Conservation (phyloP, 2,113 vertebrate species). For the Sinocyclocheilus anophthalmus region DNA sequence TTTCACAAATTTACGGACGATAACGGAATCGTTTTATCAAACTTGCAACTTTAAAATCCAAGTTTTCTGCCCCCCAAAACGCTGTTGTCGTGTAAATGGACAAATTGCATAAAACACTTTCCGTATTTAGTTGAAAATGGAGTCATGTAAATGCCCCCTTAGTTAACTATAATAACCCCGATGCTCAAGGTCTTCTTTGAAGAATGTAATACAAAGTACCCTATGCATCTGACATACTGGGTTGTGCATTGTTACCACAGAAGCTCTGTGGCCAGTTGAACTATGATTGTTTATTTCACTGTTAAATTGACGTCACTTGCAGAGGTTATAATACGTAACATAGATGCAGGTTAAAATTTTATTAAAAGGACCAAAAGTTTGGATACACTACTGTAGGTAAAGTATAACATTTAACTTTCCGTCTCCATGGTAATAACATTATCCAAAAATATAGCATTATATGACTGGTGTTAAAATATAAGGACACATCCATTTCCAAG, state of each 20-base stretch:
- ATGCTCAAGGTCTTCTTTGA: not conserved
- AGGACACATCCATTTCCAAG: not conserved
- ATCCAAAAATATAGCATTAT: not conserved
- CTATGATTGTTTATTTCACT: not conserved
- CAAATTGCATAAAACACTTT: not conserved
- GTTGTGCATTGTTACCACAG: not conserved
- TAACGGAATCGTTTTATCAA: not conserved
- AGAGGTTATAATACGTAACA: not conserved
- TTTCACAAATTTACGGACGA: not conserved
- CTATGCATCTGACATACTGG: not conserved
- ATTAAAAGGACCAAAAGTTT: not conserved
- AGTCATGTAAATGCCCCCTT: too few species aligned
- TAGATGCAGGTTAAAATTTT: not conserved
- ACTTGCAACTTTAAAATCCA: not conserved
- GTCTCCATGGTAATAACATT: not conserved
- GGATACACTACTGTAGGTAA: not conserved
- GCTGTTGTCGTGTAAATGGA: not conserved
- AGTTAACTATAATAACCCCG: too few species aligned
- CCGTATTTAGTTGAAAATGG: too few species aligned
- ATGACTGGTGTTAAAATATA: not conserved
- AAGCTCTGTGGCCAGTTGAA: not conserved
- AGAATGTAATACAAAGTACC: not conserved
- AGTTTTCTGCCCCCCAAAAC: not conserved
- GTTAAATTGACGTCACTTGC: not conserved
- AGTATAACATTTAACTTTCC: not conserved